Base-by-base conservation (phyloP, 2,888 invertebrate species). In the Penaeus monodon region DNA sequence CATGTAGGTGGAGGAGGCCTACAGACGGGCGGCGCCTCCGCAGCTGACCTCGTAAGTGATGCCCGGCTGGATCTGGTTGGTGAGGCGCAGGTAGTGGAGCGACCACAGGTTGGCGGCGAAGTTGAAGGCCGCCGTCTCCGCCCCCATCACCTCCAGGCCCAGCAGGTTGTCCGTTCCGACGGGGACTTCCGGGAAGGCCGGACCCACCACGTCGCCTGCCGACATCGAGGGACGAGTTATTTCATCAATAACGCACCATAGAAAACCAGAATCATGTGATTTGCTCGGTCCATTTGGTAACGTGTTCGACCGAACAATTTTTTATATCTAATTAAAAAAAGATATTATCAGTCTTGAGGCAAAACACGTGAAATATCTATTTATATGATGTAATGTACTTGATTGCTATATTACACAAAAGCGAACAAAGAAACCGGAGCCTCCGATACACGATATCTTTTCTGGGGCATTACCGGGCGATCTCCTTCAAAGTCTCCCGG, bases 41-140 rank as follows among this genome's bases (percentile, higher is more conserved):
- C 22, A 57, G 57, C 76, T 81, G 22, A 90, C 90, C 74, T 87
- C 80, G 38, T 88, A 89, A 57, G 86, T 86, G 81, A 90, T 73
- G 4, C 81, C 76, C n/a, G 81, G 66, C 27, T 83, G 64, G 44
- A 93, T 91, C 90, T 93, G 93, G 88, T 93, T 92, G 14, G 93
- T 93, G 22, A 92, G 88, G 17, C 92, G 90, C 91, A 93, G 92
- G 91, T 93, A 93, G 86, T 92, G 92, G 57, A 93, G 91, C 14
- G 93, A 92, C 90, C 92, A 91, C 49, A 98, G 95, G 93, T 98
- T 98, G 27, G 96, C 97, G 0, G 98, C 98, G 93, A 99, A 98
- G 91, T 98, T 98, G 93, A 98, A 99, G 94, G 98, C 96, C 92
- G 97, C 98, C 92, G 98, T 98, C 92, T 99, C 99, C 0, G 96